A percentile compares a stretch with the other conserved stretches of the same genome.
Conservation (phyloP, 2,888 invertebrate species). For the Alloplasta piceator region DNA sequence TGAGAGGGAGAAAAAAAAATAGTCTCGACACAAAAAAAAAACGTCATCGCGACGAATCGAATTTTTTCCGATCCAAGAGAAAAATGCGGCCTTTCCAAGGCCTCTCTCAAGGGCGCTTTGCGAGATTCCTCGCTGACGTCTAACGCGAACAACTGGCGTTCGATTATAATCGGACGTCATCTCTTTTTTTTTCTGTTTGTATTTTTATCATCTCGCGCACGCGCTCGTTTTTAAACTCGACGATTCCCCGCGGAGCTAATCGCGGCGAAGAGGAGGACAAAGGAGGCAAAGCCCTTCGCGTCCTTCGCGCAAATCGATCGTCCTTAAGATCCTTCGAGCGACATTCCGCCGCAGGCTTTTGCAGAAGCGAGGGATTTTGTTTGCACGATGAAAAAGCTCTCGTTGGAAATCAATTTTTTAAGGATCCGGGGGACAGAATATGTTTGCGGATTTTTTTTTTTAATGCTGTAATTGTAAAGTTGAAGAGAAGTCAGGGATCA, state of each 20-base stretch:
- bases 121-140: conserved; percentile 29
- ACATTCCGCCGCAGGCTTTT: neutral
- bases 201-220: conserved; percentile 8
- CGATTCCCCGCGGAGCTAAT: conserved; percentile 43
- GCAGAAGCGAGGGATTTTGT: conserved; percentile 31
- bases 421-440: too few species aligned
- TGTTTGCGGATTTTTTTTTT: too few species aligned
- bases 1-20: neutral
- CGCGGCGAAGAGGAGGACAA: conserved; percentile 22
- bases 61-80: conserved; percentile 28
- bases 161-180: conserved; percentile 49
- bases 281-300: neutral
- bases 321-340: neutral
- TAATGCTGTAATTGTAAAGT: too few species aligned
- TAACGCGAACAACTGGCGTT: conserved; percentile 35
- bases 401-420: too few species aligned
- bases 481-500: too few species aligned
- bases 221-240: conserved; percentile 13
- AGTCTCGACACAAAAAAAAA: conserved; percentile 30
- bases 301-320: neutral
- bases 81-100: conserved; percentile 34
- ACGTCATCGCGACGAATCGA: conserved; percentile 50
- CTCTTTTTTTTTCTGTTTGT: conserved; percentile 20
- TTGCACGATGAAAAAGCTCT: too few species aligned
- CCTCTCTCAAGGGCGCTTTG: conserved; percentile 23